Base-by-base conservation (phyloP, 1,140 invertebrate species). In the Campoletis sonorensis region DNA sequence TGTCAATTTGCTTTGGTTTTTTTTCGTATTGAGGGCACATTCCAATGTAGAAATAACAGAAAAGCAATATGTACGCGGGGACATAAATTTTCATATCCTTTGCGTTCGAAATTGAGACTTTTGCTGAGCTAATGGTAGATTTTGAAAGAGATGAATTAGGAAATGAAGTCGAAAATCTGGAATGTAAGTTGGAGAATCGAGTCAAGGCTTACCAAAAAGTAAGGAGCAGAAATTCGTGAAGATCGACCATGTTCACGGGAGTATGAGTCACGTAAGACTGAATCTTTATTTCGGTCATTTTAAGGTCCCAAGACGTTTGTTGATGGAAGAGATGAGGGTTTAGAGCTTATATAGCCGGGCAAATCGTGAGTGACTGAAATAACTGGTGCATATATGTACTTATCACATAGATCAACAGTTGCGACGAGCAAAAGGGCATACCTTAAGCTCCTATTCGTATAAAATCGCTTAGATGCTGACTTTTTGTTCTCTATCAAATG, bases 141-240 rank as follows among this genome's bases (percentile, higher is more conserved):
- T n/a, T n/a, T n/a, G n/a, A n/a, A n/a, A n/a, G n/a, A n/a, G n/a
- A n/a, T n/a, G n/a, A n/a, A n/a, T n/a, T n/a, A n/a, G n/a, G n/a
- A n/a, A n/a, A n/a, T n/a, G n/a, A n/a, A n/a, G n/a, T n/a, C n/a
- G n/a, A n/a, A 37, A 54, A 21, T 54, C 51, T 54, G 51, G 4
- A 54, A 54, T 15, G 15, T 54, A 7, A 18, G 3, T 54, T 37
- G 10, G 10, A 37, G 10, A 37, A 4, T 37, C 10, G 10, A 37
- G 37, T 4, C 10, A 37, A 4, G 4, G 37, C 84, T 84, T 61
- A 87, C 84, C 83, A 85, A 67, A 84, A 85, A 2, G 82, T 84
- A 21, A 87, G 81, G 7, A 81, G 49, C 33, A 84, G n/a, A 79
- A 85, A 85, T 75, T 87, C 86, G 79, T 86, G 77, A 68, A 85